These are phyloP conservation scores for Gymnothorax javanicus DNA, from an alignment of 2,797 vertebrate species.

Conservation along the genomic window DNA sequence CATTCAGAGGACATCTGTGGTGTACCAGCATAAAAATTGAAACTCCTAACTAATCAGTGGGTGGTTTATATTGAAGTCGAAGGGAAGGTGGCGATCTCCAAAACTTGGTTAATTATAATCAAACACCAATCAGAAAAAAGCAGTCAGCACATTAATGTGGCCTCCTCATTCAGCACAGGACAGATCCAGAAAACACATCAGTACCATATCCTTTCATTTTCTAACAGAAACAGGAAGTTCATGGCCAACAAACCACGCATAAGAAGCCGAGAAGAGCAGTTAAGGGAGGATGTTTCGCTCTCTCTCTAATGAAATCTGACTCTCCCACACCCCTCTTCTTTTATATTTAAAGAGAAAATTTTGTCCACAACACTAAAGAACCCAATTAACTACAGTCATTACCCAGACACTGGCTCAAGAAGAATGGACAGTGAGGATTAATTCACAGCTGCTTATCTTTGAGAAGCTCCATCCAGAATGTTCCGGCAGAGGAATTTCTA, in stretches of 20 bases:
- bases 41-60: too few species aligned
- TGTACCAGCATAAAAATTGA: too few species aligned
- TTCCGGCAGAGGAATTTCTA: slow-evolving; percentile 19
- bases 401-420: slow-evolving; percentile 15
- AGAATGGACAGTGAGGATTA: slow-evolving; percentile 8
- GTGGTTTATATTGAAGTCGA: too few species aligned
- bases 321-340: slow-evolving; percentile 1
- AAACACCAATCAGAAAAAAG: not conserved
- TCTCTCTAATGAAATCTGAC: slow-evolving; percentile 22
- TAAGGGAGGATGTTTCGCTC: slow-evolving; percentile 19
- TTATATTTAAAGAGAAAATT: slow-evolving; percentile 25
- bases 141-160: not conserved
- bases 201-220: slow-evolving; percentile 9
- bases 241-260: not conserved
- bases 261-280: slow-evolving; percentile 12
- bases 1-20: not conserved
- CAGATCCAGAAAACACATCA: slow-evolving; percentile 4
- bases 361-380: slow-evolving; percentile 25
- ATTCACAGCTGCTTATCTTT: slow-evolving; percentile 17
- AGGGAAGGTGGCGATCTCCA: not conserved
- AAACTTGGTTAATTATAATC: not conserved
- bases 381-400: slow-evolving; percentile 28
- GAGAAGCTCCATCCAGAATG: not conserved
- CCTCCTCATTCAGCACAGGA: not conserved
- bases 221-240: slow-evolving; percentile 22